These are phyloP conservation scores for Lamprologus lemairii DNA, from an alignment of 2,113 vertebrate genomes.

Conservation along the genomic window DNA sequence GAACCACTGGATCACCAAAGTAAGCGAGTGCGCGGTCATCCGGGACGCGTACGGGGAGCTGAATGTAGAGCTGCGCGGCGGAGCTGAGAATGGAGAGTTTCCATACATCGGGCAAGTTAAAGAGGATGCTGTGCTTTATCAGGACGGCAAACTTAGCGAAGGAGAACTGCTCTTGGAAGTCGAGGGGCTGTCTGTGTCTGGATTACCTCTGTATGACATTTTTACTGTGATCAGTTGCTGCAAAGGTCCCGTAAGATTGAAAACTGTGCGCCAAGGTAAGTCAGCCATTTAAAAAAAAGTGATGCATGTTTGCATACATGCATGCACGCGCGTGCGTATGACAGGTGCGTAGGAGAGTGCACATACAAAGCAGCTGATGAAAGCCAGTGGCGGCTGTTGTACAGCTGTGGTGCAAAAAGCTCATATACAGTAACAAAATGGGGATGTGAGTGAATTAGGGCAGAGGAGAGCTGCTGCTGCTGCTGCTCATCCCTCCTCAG, in stretches of 20 bases:
- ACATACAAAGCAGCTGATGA: neutral
- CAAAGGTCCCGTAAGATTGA: conserved; percentile 79
- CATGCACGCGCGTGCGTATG: neutral
- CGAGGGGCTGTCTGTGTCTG: conserved; percentile 85
- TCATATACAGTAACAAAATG: neutral
- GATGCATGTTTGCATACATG: neutral
- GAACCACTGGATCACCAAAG: conserved; percentile 85
- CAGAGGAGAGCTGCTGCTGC: neutral
- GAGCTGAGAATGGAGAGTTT: conserved; percentile 90
- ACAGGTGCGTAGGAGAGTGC: neutral
- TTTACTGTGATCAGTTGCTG: conserved; percentile 77
- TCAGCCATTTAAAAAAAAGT: neutral
- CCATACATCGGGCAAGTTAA: conserved; percentile 71
- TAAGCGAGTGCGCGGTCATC: conserved; percentile 76
- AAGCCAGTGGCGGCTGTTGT: neutral
- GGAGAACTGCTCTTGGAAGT: conserved; percentile 89
- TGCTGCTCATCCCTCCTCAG: conserved; percentile 1
- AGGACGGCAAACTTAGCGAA: conserved; percentile 68
- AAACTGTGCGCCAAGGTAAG: conserved; percentile 86
- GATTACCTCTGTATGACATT: conserved; percentile 89
- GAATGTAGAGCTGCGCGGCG: conserved; percentile 77
- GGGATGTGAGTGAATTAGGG: conserved; percentile 8
- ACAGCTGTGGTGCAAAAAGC: neutral
- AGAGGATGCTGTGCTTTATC: conserved; percentile 62
- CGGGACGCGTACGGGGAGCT: conserved; percentile 73